A percentile compares a stretch with the other conserved stretches of the same genome.
Conservation (phyloP, 1,140 invertebrate species). For the Ceratosolen fusciceps region DNA sequence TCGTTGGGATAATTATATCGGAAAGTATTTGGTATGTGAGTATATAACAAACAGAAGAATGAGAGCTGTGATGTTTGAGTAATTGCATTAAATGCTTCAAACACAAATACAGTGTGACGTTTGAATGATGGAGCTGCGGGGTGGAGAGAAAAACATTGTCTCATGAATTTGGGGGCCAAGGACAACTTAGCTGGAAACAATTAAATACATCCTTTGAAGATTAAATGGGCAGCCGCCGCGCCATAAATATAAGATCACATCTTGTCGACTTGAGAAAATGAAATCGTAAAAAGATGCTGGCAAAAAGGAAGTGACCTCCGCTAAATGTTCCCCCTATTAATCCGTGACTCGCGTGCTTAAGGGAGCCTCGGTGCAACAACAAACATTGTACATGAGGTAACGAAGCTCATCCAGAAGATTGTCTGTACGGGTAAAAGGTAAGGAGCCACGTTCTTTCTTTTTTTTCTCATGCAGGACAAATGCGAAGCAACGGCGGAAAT, state of each 20-base stretch:
- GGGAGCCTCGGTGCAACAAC: neutral
- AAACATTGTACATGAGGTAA: neutral
- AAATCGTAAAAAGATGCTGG: neutral
- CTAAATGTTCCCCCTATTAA: neutral
- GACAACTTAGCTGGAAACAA: neutral
- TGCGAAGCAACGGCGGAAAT: neutral
- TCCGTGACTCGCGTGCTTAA: neutral
- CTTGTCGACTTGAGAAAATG: neutral
- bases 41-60: no score
- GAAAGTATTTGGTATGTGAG: no score
- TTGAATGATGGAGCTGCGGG: neutral
- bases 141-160: neutral
- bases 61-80: no score
- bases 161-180: neutral
- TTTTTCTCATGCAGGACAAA: neutral
- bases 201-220: neutral
- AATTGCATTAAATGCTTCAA: no score
- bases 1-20: no score
- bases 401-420: neutral
- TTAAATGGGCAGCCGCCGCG: neutral
- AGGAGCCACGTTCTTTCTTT: neutral
- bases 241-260: neutral
- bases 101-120: neutral
- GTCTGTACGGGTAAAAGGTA: neutral
- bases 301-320: neutral